Base-by-base conservation (phyloP, 2,888 invertebrate genomes). In the Nymphalis urticae region DNA sequence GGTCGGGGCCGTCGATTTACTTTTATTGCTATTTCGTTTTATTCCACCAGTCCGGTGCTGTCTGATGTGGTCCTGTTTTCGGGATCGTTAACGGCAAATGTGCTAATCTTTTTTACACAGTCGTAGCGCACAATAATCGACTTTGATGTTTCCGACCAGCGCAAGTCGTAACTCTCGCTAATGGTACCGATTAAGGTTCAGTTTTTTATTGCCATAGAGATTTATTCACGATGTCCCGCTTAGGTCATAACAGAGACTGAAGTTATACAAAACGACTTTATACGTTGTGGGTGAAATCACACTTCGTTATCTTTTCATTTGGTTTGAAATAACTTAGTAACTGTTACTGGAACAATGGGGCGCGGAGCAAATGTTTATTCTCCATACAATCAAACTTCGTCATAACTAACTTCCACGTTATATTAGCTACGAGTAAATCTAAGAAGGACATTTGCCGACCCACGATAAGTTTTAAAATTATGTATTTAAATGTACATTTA, bases 81-180 rank as follows among this genome's bases (percentile, higher is more conserved):
- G 86, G 88, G 85, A 79, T 89, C 88, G 91, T 90, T 91, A 90
- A 90, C 89, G 82, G 85, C 80, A 85, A 90, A 89, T 90, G 89
- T 87, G 89, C 87, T 90, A 90, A 91, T 91, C 88, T 91, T 89
- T 90, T 90, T 90, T 86, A 88, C 85, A 84, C 84, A 80, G 79
- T 81, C 79, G 78, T 81, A 82, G 82, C 80, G 84, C 71, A 71
- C 73, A 74, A 74, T 83, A 87, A 85, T 84, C 82, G 83, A 81
- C 77, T 85, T 81, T 84, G 85, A 86, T 84, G 84, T 79, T 81
- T 80, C 78, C 78, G 76, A 75, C 80, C 80, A 77, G 77, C 78
- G 81, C 76, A 81, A 79, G 79, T 81, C 85, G 82, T 86, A 84
- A 84, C 80, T 84, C 82, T 76, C 76, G 75, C 83, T 87, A 85